These are phyloP conservation scores for Polydrusus pterygomalis DNA, from an alignment of 2,888 invertebrate genomes.

Conservation along the genomic window DNA sequence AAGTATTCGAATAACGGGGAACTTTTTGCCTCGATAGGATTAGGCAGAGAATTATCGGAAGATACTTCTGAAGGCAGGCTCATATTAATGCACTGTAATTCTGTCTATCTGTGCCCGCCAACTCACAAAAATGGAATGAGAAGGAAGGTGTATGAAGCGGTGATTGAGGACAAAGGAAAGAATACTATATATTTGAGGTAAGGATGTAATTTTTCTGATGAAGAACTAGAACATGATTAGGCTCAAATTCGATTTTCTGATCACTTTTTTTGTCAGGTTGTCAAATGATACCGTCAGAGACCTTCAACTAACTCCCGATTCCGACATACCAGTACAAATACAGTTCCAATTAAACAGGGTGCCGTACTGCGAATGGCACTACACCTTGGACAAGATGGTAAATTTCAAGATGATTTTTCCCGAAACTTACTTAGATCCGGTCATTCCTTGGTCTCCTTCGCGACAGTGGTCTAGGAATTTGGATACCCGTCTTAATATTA, in stretches of 20 bases:
- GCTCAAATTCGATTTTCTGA: no score
- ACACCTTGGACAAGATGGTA: conserved; percentile 84
- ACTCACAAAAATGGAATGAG: conserved; percentile 58
- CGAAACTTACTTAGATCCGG: conserved; percentile 77
- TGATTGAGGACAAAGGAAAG: conserved; percentile 85
- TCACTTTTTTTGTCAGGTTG: conserved; percentile 64
- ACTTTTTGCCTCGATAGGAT: conserved; percentile 82
- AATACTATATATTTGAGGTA: conserved; percentile 82
- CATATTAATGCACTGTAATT: conserved; percentile 84
- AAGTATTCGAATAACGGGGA: conserved; percentile 86
- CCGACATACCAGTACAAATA: conserved; percentile 80
- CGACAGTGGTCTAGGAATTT: conserved; percentile 80
- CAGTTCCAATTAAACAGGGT: conserved; percentile 88
- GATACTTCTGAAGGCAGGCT: conserved; percentile 88
- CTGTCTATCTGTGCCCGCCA: conserved; percentile 73
- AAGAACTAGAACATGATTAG: no score
- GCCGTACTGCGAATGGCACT: conserved; percentile 90
- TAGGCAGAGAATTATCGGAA: conserved; percentile 85
- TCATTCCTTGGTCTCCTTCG: conserved; percentile 81
- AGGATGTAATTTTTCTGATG: no score
- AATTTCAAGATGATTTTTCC: conserved; percentile 81
- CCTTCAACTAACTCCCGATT: conserved; percentile 72
- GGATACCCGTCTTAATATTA: conserved; percentile 81
- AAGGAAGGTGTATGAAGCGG: conserved; percentile 81
- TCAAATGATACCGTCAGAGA: conserved; percentile 75